A percentile compares a stretch with the other conserved stretches of the same genome.
These are phyloP conservation scores for Oryctes rhinoceros DNA, from an alignment of 1,140 invertebrate genomes.

Conservation along the genomic window DNA sequence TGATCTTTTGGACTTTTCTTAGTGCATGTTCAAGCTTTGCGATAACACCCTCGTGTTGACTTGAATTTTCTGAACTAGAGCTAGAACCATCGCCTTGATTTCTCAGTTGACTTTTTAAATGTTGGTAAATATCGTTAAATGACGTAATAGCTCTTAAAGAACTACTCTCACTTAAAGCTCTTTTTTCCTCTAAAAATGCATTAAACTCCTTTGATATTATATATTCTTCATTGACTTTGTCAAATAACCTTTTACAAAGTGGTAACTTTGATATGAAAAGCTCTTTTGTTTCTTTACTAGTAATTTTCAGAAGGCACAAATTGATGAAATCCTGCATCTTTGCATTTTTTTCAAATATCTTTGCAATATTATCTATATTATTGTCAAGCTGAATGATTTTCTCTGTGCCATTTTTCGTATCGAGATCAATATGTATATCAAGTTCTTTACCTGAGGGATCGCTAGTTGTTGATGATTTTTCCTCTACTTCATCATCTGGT, in stretches of 20 bases:
- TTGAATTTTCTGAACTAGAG: background rate
- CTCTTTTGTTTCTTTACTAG: background rate
- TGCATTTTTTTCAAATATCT: background rate
- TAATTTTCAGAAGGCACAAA: background rate
- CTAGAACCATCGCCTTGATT: background rate
- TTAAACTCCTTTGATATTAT: slow-evolving; percentile 1
- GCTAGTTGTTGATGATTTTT: too few species aligned
- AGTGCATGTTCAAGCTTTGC: slow-evolving; percentile 61
- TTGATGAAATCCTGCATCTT: slow-evolving; percentile 22
- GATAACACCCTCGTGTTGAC: slow-evolving; percentile 46
- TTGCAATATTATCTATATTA: background rate
- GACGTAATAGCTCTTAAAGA: background rate
- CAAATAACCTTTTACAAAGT: background rate
- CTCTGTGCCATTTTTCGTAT: too few species aligned
- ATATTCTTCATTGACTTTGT: background rate
- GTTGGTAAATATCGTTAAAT: slow-evolving; percentile 32
- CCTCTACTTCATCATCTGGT: background rate
- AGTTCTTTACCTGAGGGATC: too few species aligned
- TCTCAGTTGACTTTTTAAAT: background rate
- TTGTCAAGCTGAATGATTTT: too few species aligned
- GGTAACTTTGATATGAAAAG: slow-evolving; percentile 18
- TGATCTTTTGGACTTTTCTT: slow-evolving; percentile 59
- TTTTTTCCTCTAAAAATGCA: background rate
- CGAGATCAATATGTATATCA: too few species aligned
- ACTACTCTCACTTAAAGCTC: background rate